A percentile compares a stretch with the other conserved stretches of the same genome.
phyloP scores from a whole-genome alignment of 2,797 vertebrate species.

The Todus mexicanus region DNA sequence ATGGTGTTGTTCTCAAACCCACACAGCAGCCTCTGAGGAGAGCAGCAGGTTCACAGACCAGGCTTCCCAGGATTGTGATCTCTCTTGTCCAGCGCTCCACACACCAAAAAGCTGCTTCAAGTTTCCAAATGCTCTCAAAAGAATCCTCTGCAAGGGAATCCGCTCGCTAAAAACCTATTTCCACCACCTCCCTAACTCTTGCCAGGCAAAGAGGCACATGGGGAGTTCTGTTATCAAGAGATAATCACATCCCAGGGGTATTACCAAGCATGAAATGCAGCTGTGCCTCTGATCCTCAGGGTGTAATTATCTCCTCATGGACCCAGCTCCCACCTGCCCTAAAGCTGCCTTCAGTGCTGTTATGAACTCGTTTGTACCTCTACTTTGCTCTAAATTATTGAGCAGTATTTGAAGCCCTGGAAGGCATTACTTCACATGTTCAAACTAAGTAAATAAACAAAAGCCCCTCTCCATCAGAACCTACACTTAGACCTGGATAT shows the following conservation, averaged over 20 bases:
- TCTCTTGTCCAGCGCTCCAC: neutral
- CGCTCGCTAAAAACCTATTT: neutral
- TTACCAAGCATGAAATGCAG: neutral
- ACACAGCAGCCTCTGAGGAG: neutral
- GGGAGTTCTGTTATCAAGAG: neutral
- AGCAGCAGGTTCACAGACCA: neutral
- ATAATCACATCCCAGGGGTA: neutral
- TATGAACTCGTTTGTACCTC: neutral
- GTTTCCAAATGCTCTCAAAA: neutral
- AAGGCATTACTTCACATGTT: neutral
- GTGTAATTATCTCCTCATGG: neutral
- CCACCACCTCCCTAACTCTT: neutral
- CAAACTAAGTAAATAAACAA: neutral
- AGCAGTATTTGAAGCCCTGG: neutral
- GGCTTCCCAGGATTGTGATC: neutral
- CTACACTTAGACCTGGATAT: neutral
- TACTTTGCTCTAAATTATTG: neutral
- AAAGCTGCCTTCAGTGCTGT: neutral
- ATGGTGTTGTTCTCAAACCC: accelerated
- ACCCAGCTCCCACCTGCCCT: neutral
- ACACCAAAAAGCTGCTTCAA: neutral
- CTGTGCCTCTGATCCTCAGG: constrained; percentile 36
- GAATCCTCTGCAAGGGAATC: neutral
- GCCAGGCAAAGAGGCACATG: neutral
- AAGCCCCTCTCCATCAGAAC: neutral